Conservation (phyloP, 1,140 invertebrate genomes). For the Prorops nasuta region DNA sequence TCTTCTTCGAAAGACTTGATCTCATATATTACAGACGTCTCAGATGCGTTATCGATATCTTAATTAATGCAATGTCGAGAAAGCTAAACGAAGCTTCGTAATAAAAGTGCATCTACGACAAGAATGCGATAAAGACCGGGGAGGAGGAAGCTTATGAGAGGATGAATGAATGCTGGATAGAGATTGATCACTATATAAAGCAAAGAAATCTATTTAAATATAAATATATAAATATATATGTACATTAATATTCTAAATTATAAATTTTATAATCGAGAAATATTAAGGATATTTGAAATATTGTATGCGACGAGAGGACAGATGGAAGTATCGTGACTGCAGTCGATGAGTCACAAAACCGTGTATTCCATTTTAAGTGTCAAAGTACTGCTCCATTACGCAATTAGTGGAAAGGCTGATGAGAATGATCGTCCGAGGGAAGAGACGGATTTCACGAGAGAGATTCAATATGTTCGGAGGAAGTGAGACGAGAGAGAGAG, state of each 20-base stretch:
- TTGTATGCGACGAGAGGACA: not conserved
- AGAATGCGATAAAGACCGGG: slow-evolving; percentile 4
- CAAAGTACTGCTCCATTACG: too few species aligned
- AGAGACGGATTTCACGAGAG: too few species aligned
- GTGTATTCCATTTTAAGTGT: too few species aligned
- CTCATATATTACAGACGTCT: slow-evolving; percentile 32
- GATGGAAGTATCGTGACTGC: not conserved
- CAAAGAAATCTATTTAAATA: slow-evolving; percentile 22
- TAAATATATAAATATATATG: slow-evolving; percentile 16
- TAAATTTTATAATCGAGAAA: slow-evolving; percentile 21
- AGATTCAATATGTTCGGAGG: too few species aligned
- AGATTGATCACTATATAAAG: slow-evolving; percentile 13
- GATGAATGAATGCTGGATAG: slow-evolving; percentile 13
- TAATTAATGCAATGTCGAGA: slow-evolving; percentile 20
- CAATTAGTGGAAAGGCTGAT: too few species aligned
- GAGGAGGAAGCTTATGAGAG: slow-evolving; percentile 2
- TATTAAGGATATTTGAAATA: not conserved
- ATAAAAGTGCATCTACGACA: slow-evolving; percentile 8
- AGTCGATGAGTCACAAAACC: too few species aligned
- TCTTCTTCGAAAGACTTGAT: slow-evolving; percentile 26
- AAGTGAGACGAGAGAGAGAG: slow-evolving; percentile 8
- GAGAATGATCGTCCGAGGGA: too few species aligned
- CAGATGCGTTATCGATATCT: slow-evolving; percentile 19
- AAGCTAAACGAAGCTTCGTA: slow-evolving; percentile 2
- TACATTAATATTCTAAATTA: slow-evolving; percentile 28